These are phyloP conservation scores for Mastigias papua DNA, from an alignment of 30 jellyfish, hydroid and myxozoan genomes.

Conservation along the genomic window DNA sequence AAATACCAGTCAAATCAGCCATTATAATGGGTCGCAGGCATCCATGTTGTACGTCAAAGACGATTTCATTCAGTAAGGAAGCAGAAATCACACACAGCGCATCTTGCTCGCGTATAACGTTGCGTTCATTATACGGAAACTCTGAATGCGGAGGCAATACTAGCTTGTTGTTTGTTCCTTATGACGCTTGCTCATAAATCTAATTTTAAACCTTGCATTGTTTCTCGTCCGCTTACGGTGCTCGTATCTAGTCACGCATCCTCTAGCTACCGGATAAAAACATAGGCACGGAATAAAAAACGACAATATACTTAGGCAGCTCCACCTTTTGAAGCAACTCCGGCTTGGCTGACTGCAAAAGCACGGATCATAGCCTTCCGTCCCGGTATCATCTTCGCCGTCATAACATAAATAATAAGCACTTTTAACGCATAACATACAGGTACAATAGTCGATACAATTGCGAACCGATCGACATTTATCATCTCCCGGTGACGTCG, in stretches of 20 bases:
- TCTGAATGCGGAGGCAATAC: slow-evolving; percentile 2
- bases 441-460: slow-evolving; percentile 72
- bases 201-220: slow-evolving; percentile 57
- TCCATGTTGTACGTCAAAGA: neutral
- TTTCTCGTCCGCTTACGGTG: slow-evolving; percentile 44
- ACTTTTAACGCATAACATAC: slow-evolving; percentile 74
- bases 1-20: neutral
- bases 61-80: neutral
- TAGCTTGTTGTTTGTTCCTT: slow-evolving; percentile 32
- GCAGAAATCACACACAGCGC: neutral
- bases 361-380: slow-evolving; percentile 53
- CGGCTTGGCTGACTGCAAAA: slow-evolving; percentile 63
- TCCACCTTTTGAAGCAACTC: slow-evolving; percentile 62
- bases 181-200: slow-evolving; percentile 26
- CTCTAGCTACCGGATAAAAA: slow-evolving; percentile 69
- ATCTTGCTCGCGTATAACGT: neutral
- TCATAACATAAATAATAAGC: slow-evolving; percentile 58
- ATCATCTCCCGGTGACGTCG: neutral
- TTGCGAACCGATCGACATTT: slow-evolving; percentile 3
- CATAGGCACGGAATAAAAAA: slow-evolving; percentile 56
- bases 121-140: too few species aligned
- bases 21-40: neutral
- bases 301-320: slow-evolving; percentile 54
- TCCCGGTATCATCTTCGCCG: slow-evolving; percentile 73
- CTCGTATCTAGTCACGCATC: slow-evolving; percentile 62